A percentile compares a stretch with the other conserved stretches of the same genome.
Evolutionary conservation across 2,113 vertebrate species (phyloP).

Genomic region (Thinocorus orbignyianus): DNA sequence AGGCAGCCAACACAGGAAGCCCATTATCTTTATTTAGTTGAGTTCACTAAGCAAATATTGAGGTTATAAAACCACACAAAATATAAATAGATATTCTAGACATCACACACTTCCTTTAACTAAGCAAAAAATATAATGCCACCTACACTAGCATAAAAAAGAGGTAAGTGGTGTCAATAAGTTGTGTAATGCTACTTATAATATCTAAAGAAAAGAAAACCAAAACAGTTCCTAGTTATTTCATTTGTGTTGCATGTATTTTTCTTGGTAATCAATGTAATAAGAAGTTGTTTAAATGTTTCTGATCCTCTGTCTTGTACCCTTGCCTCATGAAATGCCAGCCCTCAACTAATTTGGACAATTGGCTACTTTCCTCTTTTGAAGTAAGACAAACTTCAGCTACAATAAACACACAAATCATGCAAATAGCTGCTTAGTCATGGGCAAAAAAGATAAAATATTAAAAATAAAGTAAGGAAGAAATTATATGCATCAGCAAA

Average conservation of each 20-base stretch:
- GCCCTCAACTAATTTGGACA: neutral
- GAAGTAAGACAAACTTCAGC: neutral
- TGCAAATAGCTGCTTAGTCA: neutral
- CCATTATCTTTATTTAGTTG: neutral
- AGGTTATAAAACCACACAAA: neutral
- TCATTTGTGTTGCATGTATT: neutral
- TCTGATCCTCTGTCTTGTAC: neutral
- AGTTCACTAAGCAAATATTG: neutral
- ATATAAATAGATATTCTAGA: neutral
- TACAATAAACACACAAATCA: neutral
- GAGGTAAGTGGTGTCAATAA: neutral
- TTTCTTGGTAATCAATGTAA: neutral
- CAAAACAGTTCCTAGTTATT: neutral
- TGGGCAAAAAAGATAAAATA: neutral
- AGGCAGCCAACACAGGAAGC: neutral
- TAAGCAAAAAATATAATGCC: neutral
- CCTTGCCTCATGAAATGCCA: neutral
- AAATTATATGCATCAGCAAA: neutral
- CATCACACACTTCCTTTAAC: neutral
- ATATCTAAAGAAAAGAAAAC: neutral
- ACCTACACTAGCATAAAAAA: neutral
- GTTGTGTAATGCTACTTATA: neutral
- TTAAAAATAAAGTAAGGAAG: neutral
- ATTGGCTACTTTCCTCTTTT: neutral
- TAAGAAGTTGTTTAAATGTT: neutral